Evolutionary conservation across 2,797 vertebrate species (phyloP).

Genomic region (Platyrinchus mystaceus): DNA sequence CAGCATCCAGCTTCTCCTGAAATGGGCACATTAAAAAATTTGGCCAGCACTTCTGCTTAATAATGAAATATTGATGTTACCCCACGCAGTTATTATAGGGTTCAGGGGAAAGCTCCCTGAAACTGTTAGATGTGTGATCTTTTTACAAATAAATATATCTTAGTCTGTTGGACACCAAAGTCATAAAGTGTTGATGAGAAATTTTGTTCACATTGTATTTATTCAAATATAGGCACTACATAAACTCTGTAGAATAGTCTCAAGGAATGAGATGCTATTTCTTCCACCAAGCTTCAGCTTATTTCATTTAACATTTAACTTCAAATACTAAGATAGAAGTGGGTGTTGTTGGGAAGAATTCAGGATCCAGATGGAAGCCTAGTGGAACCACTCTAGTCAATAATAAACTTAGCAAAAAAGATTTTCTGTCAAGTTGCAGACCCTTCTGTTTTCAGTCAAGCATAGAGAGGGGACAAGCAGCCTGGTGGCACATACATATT

Average conservation of each 20-base stretch:
- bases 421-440: not conserved
- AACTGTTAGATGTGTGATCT: not conserved
- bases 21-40: not conserved
- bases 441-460: constrained; percentile 44
- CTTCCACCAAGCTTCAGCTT: not conserved
- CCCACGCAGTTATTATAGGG: accelerated
- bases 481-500: not conserved
- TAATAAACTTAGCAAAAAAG: constrained; percentile 45
- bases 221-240: not conserved
- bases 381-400: constrained; percentile 16
- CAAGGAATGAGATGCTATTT: not conserved
- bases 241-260: not conserved
- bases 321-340: constrained; percentile 9
- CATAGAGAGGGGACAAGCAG: not conserved
- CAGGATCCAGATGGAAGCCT: constrained; percentile 5
- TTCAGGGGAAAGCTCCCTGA: not conserved
- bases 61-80: not conserved
- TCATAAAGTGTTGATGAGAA: not conserved
- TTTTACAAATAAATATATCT: not conserved
- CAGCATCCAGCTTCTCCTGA: not conserved
- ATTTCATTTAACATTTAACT: constrained; percentile 25
- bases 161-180: not conserved
- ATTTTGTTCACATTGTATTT: not conserved
- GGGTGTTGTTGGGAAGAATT: constrained; percentile 22
- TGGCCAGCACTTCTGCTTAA: not conserved